Evolutionary conservation across 2,113 vertebrate species (phyloP), one percentile per base, ranked within the genome.

Genomic region (Vidua chalybeata): DNA sequence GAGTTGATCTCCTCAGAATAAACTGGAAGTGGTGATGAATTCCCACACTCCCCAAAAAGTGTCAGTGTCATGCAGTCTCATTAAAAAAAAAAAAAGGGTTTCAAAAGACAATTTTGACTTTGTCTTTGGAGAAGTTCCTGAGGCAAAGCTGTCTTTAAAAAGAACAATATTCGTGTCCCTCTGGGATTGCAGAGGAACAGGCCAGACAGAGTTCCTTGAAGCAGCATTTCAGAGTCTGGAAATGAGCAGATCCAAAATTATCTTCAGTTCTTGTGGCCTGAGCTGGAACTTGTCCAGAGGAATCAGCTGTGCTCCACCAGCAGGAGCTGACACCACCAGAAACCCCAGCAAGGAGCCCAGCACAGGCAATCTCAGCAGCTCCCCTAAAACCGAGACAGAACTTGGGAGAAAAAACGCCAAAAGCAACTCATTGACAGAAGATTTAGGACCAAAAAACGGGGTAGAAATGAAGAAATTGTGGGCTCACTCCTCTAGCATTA

Each of bases 251-350:
- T 94, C 74, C 93, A 82, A 96, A 94, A 93, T 89, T 59, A 39
- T 96, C 81, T 82, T 15, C 69, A 52, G 52, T 72, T 81, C 81
- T 87, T 82, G 91, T 92, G 96, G 93, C 90, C 84, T 87, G 77
- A 63, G 56, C 63, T 96, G 95, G 93, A 91, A 33, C 37, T 35
- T 63, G 16, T 35, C 81, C 96, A 95, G 92, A 75, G 74, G 55
- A 78, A 95, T 97, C 87, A 94, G 93, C 92, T 96, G 93, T 45
- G 61, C 81, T 89, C 72, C 73, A 89, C 82, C 95, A 89, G 79
- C 92, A 81, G 64, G 68, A 95, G 68, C 63, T 94, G 80, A 84
- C 77, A 91, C 55, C 81, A 81, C 33, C 55, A 87, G 33, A 63
- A 91, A 89, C 16, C 73, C 80, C 87, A 81, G 14, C 52, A 45